Evolutionary conservation across 2,113 vertebrate species (phyloP), one percentile per base, ranked within the genome.

Genomic region (Parus major): DNA sequence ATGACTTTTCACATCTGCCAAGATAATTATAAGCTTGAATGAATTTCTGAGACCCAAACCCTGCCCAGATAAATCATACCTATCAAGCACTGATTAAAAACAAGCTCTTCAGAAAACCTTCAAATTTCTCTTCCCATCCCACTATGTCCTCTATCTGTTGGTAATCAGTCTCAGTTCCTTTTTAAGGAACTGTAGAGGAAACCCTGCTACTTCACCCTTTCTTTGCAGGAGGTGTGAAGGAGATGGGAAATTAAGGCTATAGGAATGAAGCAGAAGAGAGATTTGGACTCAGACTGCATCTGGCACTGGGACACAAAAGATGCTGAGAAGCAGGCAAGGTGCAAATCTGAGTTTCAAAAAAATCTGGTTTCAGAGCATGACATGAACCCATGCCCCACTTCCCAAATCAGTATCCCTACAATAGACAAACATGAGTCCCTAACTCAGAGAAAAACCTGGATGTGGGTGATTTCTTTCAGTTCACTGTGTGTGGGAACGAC

Each of bases 11-110:
- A 84, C 61, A 56, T 70, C 77, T 19, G 41, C 60, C 76, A 94
- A 88, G 80, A 47, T 75, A 93, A 92, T 93, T 92, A 92, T 71
- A 92, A 90, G 86, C 72, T 88, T 82, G 69, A 96, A 91, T 46
- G 76, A 68, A 78, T 86, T 94, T 84, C 91, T 89, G 83, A 96
- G 61, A 73, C 52, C 55, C 57, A 86, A 71, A 83, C 10, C 16
- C 86, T 75, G 63, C 25, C 60, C 60, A 75, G 68, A 86, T 68
- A 94, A 88, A 96, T 94, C 72, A 78, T 77, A 50, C 29, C 75
- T 72, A 80, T 93, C 71, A 85, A 60, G 17, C n/a, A 52, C 56
- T 78, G 80, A 50, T 88, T 92, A 88, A 55, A 83, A 94, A 92
- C 0, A 46, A 78, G 68, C 35, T 3, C 4, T 55, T 91, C 70